These are phyloP conservation scores for Drosophila equinoxialis DNA, from an alignment of 1,140 invertebrate genomes.

Conservation along the genomic window DNA sequence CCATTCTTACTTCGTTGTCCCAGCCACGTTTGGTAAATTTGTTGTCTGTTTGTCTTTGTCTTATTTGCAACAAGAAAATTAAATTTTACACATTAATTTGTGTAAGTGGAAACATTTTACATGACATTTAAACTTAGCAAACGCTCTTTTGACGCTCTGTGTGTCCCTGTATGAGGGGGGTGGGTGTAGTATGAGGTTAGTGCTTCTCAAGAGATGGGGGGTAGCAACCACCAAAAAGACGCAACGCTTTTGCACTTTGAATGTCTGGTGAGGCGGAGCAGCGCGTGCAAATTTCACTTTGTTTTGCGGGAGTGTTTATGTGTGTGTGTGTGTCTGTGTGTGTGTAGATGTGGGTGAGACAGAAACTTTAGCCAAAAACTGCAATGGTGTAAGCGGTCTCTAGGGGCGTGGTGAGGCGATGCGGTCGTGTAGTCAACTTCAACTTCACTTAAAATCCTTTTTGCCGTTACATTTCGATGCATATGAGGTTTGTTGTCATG, in stretches of 20 bases:
- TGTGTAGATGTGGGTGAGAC: slow-evolving; percentile 32
- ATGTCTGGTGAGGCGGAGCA: slow-evolving; percentile 73
- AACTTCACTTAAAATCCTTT: slow-evolving; percentile 82
- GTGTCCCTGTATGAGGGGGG: slow-evolving; percentile 22
- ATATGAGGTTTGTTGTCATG: slow-evolving; percentile 77
- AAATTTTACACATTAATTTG: slow-evolving; percentile 81
- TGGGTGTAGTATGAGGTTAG: not conserved
- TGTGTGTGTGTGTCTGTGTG: slow-evolving; percentile 60
- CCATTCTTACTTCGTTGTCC: no score
- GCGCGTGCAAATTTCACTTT: slow-evolving; percentile 66
- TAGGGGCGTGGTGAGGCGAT: slow-evolving; percentile 35
- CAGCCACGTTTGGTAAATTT: no score
- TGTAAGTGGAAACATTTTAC: slow-evolving; percentile 82
- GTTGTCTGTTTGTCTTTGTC: slow-evolving; percentile 35
- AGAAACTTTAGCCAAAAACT: slow-evolving; percentile 63
- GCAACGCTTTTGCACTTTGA: slow-evolving; percentile 70
- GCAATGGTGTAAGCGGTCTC: slow-evolving; percentile 72
- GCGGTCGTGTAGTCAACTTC: slow-evolving; percentile 79
- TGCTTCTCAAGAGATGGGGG: not conserved
- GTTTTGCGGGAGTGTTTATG: slow-evolving; percentile 54
- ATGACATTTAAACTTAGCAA: slow-evolving; percentile 77
- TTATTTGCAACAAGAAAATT: slow-evolving; percentile 58
- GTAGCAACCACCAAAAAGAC: slow-evolving; percentile 52
- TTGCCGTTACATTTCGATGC: slow-evolving; percentile 80
- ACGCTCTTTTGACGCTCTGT: slow-evolving; percentile 46